Conservation (phyloP, 2,888 invertebrate species). For the Sinohyriopsis cumingii region DNA sequence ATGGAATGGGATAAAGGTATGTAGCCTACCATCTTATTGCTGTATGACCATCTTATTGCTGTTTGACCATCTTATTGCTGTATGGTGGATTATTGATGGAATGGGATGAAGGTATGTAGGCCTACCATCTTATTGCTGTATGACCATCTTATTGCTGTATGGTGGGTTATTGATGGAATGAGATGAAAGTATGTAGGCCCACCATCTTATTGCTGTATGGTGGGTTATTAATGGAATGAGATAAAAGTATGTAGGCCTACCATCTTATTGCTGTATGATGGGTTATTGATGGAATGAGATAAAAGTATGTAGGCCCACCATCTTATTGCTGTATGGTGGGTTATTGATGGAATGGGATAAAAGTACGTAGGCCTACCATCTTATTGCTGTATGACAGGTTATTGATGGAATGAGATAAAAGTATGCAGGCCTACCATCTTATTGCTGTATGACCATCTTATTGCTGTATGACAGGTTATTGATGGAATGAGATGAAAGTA, state of each 20-base stretch:
- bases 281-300: constrained; percentile 53
- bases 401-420: constrained; percentile 51
- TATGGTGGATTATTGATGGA: constrained; percentile 35
- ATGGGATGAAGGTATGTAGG: constrained; percentile 36
- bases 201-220: background rate
- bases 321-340: constrained; percentile 29
- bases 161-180: constrained; percentile 58
- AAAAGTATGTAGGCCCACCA: constrained; percentile 21
- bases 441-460: too few relatives aligned
- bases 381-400: too few relatives aligned
- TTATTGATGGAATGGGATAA: constrained; percentile 36
- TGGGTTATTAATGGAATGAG: constrained; percentile 44
- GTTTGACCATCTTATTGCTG: too few relatives aligned
- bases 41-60: too few relatives aligned
- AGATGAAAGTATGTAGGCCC: constrained; percentile 25
- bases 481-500: constrained; percentile 35
- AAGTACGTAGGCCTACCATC: constrained; percentile 16
- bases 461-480: too few relatives aligned
- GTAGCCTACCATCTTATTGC: background rate
- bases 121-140: background rate
- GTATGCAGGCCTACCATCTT: constrained; percentile 13
- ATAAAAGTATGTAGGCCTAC: constrained; percentile 23
- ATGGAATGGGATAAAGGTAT: constrained; percentile 34
- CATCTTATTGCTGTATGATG: background rate
- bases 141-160: too few relatives aligned